These are phyloP conservation scores for Aplocera efformata DNA, from an alignment of 2,888 invertebrate genomes.

Conservation along the genomic window DNA sequence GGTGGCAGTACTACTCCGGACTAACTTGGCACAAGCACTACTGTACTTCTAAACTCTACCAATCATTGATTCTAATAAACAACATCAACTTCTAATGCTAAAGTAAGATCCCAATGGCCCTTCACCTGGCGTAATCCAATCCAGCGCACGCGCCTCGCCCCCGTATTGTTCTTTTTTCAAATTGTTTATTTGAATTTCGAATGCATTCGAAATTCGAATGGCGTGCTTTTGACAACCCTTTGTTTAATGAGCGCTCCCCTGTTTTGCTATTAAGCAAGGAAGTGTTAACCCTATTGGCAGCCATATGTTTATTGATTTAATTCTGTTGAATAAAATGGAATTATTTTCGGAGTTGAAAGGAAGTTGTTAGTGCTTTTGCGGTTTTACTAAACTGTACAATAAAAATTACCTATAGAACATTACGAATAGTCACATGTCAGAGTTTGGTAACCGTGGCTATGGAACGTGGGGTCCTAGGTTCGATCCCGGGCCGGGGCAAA, in stretches of 20 bases:
- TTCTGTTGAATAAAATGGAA: conserved; percentile 14
- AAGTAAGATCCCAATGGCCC: conserved; percentile 16
- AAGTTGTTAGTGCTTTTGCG: too few species aligned
- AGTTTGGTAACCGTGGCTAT: too few species aligned
- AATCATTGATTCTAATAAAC: too few species aligned
- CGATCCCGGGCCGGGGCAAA: too few species aligned
- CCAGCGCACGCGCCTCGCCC: conserved; percentile 33
- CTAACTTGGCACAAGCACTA: too few species aligned
- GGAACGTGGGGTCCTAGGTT: too few species aligned
- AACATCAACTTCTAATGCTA: background rate
- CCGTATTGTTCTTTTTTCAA: conserved; percentile 24
- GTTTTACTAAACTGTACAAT: too few species aligned
- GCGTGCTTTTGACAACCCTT: conserved; percentile 24
- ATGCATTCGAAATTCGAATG: conserved; percentile 21
- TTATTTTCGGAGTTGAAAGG: conserved; percentile 10
- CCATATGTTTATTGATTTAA: conserved; percentile 21
- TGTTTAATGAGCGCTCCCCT: conserved; percentile 21
- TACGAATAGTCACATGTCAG: too few species aligned
- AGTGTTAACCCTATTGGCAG: conserved; percentile 22
- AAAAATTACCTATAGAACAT: too few species aligned
- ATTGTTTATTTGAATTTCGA: conserved; percentile 24
- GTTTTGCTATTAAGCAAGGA: conserved; percentile 15
- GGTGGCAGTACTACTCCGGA: too few species aligned
- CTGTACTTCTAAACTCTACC: too few species aligned
- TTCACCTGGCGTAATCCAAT: conserved; percentile 34